Conservation (phyloP, 1,140 invertebrate species). For the Helicoverpa zea region DNA sequence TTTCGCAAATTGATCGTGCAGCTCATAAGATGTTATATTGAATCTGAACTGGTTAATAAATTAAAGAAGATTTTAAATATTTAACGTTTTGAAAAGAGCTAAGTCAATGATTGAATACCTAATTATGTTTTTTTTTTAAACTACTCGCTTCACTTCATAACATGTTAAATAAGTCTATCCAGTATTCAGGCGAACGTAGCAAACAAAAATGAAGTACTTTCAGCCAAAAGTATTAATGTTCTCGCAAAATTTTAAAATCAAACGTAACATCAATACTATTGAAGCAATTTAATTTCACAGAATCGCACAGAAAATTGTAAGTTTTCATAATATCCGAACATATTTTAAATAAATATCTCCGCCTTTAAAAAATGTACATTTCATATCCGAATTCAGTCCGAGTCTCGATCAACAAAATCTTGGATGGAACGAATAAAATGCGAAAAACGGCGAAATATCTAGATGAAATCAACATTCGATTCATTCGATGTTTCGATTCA, state of each 20-base stretch:
- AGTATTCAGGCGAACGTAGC: too few species aligned
- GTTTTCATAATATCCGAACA: background rate
- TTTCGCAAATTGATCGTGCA: constrained; percentile 3
- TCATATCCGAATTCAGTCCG: constrained; percentile 2
- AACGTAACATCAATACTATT: too few species aligned
- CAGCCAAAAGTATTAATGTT: too few species aligned
- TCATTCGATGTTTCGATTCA: constrained; percentile 45
- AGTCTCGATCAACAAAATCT: constrained; percentile 36
- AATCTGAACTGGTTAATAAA: background rate
- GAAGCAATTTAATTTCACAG: too few species aligned
- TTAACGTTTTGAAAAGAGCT: background rate
- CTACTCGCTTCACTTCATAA: too few species aligned
- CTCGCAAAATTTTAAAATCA: background rate
- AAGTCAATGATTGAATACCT: too few species aligned
- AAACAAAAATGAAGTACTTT: too few species aligned
- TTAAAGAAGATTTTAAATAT: background rate
- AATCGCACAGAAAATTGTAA: too few species aligned
- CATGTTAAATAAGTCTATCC: too few species aligned
- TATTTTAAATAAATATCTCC: background rate
- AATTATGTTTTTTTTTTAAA: too few species aligned
- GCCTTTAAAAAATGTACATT: background rate
- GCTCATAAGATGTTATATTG: background rate
- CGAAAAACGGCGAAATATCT: constrained; percentile 27
- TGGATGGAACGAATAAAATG: constrained; percentile 29
- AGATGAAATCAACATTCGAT: constrained; percentile 48